Base-by-base conservation (phyloP, 2,797 vertebrate genomes). In the Lycodopsis pacificus region DNA sequence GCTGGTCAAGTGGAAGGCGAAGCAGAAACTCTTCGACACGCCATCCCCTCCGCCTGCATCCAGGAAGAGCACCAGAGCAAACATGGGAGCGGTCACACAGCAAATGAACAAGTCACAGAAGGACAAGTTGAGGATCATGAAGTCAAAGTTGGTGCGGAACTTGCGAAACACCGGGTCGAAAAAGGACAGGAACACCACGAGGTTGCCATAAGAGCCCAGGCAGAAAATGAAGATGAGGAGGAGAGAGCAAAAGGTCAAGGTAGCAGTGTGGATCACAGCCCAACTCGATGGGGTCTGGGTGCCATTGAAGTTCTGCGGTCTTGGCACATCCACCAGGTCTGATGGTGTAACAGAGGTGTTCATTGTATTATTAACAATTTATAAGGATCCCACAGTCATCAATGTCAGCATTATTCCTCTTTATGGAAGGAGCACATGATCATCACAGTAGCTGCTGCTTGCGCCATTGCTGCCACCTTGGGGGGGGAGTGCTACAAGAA, bases 91-190 rank as follows among this genome's bases (percentile, higher is more conserved):
- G 0, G 97, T 97, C 83, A 98, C 96, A 0, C 96, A 97, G 36
- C 98, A 99, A 17, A 99, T 96, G 86, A 99, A 98, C 84, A 99
- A 94, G 87, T 99, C 98, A 2, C 98, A 99, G 91, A 99, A 98
- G 71, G 98, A 98, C 56, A 99, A 90, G 90, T 99, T 99, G 87
- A 99, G 96, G 91, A 99, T 96, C 98, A 99, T 97, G 89, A 99
- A 97, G 91, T 99, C 98, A 30, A 99, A 99, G 94, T 99, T 97
- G 85, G 98, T 99, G 89, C 98, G 95, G 89, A 99, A 97, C 91
- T 98, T 99, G 85, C 98, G 95, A 70, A 99, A 97, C 22, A 98
- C 96, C 0, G 98, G 97, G 86, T 99, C 97, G 4, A 99, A 99
- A 90, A 98, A 99, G 51, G 98, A 99, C 80, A 98, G 92, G 84